Percentiles rank a stretch among this genome's conserved stretches.
phyloP scores from a whole-genome alignment of 1,140 invertebrate species.

The Cydia fagiglandana region DNA sequence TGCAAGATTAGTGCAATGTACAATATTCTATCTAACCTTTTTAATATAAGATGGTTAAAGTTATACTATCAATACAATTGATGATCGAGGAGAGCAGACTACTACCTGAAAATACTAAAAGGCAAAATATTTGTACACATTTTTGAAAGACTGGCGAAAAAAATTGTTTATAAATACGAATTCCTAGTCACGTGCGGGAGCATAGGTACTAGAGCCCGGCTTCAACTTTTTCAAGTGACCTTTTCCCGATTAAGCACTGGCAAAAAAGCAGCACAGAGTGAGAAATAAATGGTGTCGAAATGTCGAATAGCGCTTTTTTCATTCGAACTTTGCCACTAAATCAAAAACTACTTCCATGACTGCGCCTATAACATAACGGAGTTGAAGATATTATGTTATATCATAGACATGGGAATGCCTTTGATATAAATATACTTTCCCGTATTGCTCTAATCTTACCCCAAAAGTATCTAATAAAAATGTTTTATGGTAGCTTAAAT shows the following conservation, averaged over 20 bases:
- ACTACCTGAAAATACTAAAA: not conserved
- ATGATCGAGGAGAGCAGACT: not conserved
- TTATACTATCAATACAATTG: not conserved
- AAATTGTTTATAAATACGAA: conserved; percentile 37
- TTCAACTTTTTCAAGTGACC: conserved; percentile 48
- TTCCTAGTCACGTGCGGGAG: conserved; percentile 53
- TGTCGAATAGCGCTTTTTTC: conserved; percentile 55
- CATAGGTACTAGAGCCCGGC: conserved; percentile 44
- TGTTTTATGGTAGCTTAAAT: conserved; percentile 28
- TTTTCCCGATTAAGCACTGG: conserved; percentile 47
- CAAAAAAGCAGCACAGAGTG: conserved; percentile 49
- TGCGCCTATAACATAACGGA: conserved; percentile 35
- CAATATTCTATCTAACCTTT: not conserved
- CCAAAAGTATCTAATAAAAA: conserved; percentile 33
- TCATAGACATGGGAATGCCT: conserved; percentile 26
- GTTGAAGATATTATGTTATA: conserved; percentile 33
- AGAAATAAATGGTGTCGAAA: conserved; percentile 62
- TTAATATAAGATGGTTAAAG: not conserved
- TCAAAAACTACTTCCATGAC: conserved; percentile 52
- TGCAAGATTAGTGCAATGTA: conserved; percentile 34
- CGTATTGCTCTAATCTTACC: conserved; percentile 32
- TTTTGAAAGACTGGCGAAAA: conserved; percentile 34
- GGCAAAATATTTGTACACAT: conserved; percentile 8
- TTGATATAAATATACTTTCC: conserved; percentile 16
- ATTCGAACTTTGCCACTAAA: conserved; percentile 57